Evolutionary conservation across 2,797 vertebrate genomes (phyloP), one percentile per base, ranked within the genome.

Genomic region (Potorous gilbertii): DNA sequence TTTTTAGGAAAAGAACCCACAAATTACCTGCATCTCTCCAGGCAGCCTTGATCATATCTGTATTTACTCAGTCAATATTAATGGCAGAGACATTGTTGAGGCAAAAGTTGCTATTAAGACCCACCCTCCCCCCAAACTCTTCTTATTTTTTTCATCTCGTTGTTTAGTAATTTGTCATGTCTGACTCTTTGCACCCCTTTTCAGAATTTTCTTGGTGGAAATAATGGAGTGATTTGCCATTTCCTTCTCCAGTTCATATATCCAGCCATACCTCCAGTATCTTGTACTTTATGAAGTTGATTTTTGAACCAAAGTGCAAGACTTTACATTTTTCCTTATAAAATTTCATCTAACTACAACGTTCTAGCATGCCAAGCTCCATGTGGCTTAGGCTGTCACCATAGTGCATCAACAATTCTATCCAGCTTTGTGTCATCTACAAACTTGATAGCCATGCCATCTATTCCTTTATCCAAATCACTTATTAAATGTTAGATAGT

Each of bases 11-110:
- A 54, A 93, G 93, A 29, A 54, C 29, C 92, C 90, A 81, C 13
- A 93, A 56, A 34, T 12, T 62, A 34, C 59, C 5, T 62, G 31
- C 12, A 62, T 31, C 28, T 62, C 59, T 62, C 91, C 28, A 95
- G 34, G 94, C 8, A 81, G 59, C 95, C 95, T 95, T 95, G 50
- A 94, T 52, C 94, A 14, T 95, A 16, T 92, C 96, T 40, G 91
- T 56, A 89, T 18, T 94, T 94, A 95, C 10, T 92, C 90, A 12
- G 40, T 90, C 57, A 56, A 59, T n/a, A 93, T 95, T 55, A 96
- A 96, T 46, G 54, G 24, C 11, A 92, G 10, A 94, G 34, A 18
- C 95, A 95, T 93, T 55, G 92, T 0, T 90, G 10, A 93, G 54
- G 90, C 90, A 94, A 92, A 96, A 92, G 62, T 93, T 55, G 56